Evolutionary conservation across 2,113 vertebrate genomes (phyloP).

Genomic region (Phyllostomus hastatus): DNA sequence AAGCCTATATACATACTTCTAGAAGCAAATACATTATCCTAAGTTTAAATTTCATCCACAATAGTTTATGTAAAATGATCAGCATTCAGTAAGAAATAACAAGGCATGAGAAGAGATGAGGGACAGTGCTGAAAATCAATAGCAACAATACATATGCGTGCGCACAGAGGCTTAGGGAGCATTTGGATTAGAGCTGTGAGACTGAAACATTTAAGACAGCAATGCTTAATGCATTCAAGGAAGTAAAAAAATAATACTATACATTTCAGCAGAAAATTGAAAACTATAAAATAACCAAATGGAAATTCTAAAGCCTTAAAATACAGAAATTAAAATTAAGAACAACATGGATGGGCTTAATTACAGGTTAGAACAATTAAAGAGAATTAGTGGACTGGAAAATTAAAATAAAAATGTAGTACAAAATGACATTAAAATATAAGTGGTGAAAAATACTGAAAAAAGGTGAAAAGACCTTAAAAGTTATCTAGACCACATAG

Average conservation of each 20-base stretch:
- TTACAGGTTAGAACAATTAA: not conserved
- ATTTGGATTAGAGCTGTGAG: not conserved
- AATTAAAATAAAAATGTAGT: not conserved
- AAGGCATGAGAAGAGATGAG: not conserved
- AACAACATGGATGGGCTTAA: not conserved
- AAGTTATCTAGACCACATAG: not conserved
- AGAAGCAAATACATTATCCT: not conserved
- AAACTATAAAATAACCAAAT: constrained; percentile 12
- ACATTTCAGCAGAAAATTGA: not conserved
- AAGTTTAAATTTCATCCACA: not conserved
- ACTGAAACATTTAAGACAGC: not conserved
- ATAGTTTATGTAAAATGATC: not conserved
- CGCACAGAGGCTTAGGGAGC: not conserved
- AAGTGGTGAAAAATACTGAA: not conserved
- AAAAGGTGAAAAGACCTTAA: not conserved
- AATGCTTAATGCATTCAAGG: not conserved
- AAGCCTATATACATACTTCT: not conserved
- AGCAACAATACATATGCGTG: not conserved
- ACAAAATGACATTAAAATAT: not conserved
- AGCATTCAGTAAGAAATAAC: not conserved
- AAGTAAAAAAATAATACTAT: not conserved
- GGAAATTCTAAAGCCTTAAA: constrained; percentile 8
- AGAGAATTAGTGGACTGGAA: not conserved
- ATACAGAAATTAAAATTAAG: not conserved
- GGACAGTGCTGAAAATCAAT: not conserved